Base-by-base conservation (phyloP, 92 coral and sea anemone species). In the Epizoanthus stellaris region DNA sequence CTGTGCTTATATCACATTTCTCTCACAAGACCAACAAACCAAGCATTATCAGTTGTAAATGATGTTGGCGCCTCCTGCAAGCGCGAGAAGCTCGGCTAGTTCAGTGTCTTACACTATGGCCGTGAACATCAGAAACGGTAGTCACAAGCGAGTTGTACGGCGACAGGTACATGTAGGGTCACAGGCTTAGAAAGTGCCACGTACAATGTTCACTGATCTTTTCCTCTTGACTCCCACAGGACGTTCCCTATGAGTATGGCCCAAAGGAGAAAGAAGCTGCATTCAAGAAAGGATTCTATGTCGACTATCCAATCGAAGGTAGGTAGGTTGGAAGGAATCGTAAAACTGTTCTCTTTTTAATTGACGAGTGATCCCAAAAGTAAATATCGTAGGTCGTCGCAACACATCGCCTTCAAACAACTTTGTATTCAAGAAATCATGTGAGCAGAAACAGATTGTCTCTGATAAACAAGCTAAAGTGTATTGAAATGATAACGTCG, bases 271-370 rank as follows among this genome's bases (percentile, higher is more conserved):
- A 45, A 64, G 83, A 20, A 64, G 72, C 83, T 8, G 59, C 83
- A 11, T 42, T 14, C 49, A 94, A 91, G 83, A 94, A 94, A 21
- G 77, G 92, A 49, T 80, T 86, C 15, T 97, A 87, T 74, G 90
- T 87, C 20, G 94, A 93, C 85, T 97, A 87, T 72, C 99, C 99
- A 30, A 75, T 97, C 63, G 99, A 97, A 97, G 98, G 99, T 97
- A 97, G 98, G 99, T 97, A 86, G 82, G 83, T 42, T 13, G 16
- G 14, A 59, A 61, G 5, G 42, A 66, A 68, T 14, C 52, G 21
- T 4, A 1, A 38, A 43, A 68, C 5, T 62, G 38, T 43, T 62
- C 71, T 63, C 49, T 79, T n/a, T n/a, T n/a, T n/a, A n/a, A n/a
- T n/a, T 63, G 16, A 76, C 12, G 47, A 36, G 43, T 63, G 52